Conservation (phyloP, 2,797 vertebrate genomes). For the Pipistrellus pipistrellus region DNA sequence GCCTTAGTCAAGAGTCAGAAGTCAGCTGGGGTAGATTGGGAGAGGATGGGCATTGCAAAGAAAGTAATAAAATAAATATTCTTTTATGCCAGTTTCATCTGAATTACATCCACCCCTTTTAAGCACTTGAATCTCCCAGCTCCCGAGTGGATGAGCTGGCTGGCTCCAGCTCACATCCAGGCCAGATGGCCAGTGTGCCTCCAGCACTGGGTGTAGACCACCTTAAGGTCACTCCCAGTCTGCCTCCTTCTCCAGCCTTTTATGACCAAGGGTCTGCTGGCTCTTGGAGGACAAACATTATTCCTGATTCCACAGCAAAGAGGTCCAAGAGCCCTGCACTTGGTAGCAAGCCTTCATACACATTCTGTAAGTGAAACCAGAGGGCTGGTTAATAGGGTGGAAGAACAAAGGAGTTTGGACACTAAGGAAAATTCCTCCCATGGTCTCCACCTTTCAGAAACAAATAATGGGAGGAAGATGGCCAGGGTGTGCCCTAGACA, state of each 20-base stretch:
- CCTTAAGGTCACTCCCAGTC: background rate
- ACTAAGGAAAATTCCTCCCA: background rate
- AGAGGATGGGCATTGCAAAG: background rate
- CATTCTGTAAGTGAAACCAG: background rate
- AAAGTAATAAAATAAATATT: background rate
- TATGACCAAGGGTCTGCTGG: background rate
- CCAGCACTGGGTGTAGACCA: background rate
- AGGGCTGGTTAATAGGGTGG: background rate
- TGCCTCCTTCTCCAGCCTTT: background rate
- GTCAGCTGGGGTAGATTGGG: background rate
- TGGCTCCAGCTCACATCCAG: rapidly evolving
- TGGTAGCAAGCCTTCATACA: background rate
- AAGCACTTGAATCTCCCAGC: background rate
- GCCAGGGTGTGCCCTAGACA: background rate
- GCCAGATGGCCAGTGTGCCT: background rate
- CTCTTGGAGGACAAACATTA: background rate
- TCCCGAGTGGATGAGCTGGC: rapidly evolving
- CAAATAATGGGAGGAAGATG: background rate
- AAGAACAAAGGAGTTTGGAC: background rate
- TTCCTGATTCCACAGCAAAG: background rate
- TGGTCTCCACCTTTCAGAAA: background rate
- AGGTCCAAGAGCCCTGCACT: background rate
- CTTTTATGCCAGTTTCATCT: background rate
- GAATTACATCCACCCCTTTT: background rate
- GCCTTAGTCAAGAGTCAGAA: background rate